Base-by-base conservation (phyloP, 1,140 invertebrate genomes). In the Lethrus apterus region DNA sequence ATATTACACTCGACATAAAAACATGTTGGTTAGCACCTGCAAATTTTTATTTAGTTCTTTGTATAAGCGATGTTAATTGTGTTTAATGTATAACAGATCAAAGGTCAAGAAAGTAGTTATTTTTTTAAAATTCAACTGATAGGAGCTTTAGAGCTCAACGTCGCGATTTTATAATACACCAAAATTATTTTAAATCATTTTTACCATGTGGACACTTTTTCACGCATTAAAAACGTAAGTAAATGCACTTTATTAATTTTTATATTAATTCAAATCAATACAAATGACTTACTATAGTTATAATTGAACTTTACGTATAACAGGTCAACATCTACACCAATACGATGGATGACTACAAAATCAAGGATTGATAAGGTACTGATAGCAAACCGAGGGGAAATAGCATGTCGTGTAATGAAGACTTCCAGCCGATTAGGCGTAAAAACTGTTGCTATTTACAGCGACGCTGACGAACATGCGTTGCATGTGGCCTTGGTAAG, bases 311-410 rank as follows among this genome's bases (percentile, higher is more conserved):
- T 38, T 19, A 21, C 18, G 13, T 4, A 15, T 23, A 23, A 2
- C 20, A 38, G 35, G 20, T 9, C 35, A 11, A n/a, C 18, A 13
- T 38, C 35, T 4, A 20, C 24, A 11, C 19, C 18, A 19, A 38
- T 21, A 50, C 56, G 62, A 59, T 58, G 51, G 46, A 58, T 51
- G 33, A 59, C 55, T 40, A 55, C 51, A 36, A 36, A 55, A 24
- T 55, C 40, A 48, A 51, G 50, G 45, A 84, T 89, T 23, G 74
- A 75, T 32, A 89, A 88, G 71, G 72, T 96, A 17, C 63, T 99
- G 5, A 93, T 99, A 55, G 93, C 95, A 10, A 99, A 99, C 69
- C 73, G 95, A 57, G 96, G 96, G 13, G 96, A 99, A 72, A 99
- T 99, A 68, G 94, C 95, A 34, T 96, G 93, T 64, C 75, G 96